A percentile compares a stretch with the other conserved stretches of the same genome.
These are phyloP conservation scores for Copidosoma aretas DNA, from an alignment of 2,888 invertebrate genomes.

Conservation along the genomic window DNA sequence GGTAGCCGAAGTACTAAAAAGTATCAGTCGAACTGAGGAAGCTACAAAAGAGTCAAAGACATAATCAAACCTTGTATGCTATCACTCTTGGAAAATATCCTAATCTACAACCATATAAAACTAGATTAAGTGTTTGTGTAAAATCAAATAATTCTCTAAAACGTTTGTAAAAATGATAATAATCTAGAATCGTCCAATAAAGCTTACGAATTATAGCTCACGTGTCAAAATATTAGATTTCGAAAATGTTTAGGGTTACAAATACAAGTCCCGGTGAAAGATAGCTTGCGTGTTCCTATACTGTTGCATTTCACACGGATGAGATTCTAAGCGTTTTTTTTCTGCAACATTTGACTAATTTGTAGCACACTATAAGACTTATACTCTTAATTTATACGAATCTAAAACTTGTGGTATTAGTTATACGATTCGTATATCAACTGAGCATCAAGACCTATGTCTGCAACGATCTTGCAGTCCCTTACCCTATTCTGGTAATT, in stretches of 20 bases:
- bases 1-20: too few species aligned
- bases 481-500: slow-evolving; percentile 31
- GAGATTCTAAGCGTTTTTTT: neutral
- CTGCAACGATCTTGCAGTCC: slow-evolving; percentile 34
- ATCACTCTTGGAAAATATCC: too few species aligned
- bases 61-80: too few species aligned
- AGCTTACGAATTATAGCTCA: neutral
- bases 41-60: slow-evolving; percentile 51
- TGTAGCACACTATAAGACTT: slow-evolving; percentile 33
- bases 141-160: too few species aligned
- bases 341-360: too few species aligned
- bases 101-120: too few species aligned
- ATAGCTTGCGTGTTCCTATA: too few species aligned
- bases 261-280: neutral
- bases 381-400: slow-evolving; percentile 32
- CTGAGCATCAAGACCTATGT: slow-evolving; percentile 32
- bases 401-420: slow-evolving; percentile 30
- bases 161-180: too few species aligned
- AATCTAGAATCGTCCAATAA: too few species aligned
- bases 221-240: neutral
- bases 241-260: neutral
- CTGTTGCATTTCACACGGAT: neutral
- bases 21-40: too few species aligned
- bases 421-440: slow-evolving; percentile 39
- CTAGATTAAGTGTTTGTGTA: too few species aligned